Conservation (phyloP, 2,888 invertebrate genomes). For the Lycophotia porphyrea region DNA sequence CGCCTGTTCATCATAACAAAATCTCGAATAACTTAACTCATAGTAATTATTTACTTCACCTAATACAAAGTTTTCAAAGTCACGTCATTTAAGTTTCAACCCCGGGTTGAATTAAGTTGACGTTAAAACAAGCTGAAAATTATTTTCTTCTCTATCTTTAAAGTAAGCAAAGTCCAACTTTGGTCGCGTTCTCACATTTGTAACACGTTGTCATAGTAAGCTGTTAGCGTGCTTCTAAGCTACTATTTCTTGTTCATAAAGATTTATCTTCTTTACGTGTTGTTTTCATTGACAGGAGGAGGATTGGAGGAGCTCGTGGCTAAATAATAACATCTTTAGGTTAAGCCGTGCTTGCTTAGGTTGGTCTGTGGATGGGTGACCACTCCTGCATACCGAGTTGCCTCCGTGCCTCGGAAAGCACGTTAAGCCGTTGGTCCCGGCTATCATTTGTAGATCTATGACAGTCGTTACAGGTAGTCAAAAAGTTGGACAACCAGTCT, state of each 20-base stretch:
- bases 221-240: slow-evolving; percentile 17
- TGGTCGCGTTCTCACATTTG: slow-evolving; percentile 21
- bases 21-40: background rate
- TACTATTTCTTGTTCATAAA: background rate
- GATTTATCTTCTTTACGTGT: background rate
- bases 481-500: too few relatives aligned
- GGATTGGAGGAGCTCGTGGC: too few relatives aligned
- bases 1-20: background rate
- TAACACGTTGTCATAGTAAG: slow-evolving; percentile 7
- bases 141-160: slow-evolving; percentile 40
- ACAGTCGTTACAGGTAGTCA: too few relatives aligned
- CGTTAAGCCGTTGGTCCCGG: too few relatives aligned
- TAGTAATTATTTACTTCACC: slow-evolving; percentile 24
- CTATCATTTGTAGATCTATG: too few relatives aligned
- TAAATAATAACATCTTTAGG: too few relatives aligned
- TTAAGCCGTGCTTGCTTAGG: too few relatives aligned
- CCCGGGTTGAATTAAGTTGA: slow-evolving; percentile 29
- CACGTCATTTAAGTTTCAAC: slow-evolving; percentile 31
- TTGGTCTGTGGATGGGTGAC: too few relatives aligned
- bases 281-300: too few relatives aligned
- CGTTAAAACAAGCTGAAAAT: slow-evolving; percentile 44
- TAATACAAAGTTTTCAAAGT: slow-evolving; percentile 37
- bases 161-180: slow-evolving; percentile 27
- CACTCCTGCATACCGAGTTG: too few relatives aligned
- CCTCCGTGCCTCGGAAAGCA: too few relatives aligned